Percentiles rank a stretch among this genome's conserved stretches.
Conservation (phyloP, 1,140 invertebrate genomes). For the Halyomorpha halys region DNA sequence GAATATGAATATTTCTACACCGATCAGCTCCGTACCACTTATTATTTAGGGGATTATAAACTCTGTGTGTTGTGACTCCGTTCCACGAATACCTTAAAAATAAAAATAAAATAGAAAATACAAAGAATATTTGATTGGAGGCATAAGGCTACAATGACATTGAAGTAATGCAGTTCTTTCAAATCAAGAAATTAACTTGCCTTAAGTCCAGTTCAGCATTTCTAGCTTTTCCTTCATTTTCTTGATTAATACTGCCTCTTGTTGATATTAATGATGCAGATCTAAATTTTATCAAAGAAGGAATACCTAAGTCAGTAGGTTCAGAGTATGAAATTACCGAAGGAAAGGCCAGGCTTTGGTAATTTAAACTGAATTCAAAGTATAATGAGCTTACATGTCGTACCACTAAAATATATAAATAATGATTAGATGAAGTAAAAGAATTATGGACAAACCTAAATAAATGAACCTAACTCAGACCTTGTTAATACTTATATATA, state of each 20-base stretch:
- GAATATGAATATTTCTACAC: conserved; percentile 45
- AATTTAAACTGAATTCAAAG: conserved; percentile 43
- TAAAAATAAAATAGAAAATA: not conserved
- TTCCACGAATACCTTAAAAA: conserved; percentile 45
- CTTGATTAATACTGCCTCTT: conserved; percentile 32
- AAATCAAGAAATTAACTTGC: conserved; percentile 29
- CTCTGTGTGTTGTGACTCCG: conserved; percentile 43
- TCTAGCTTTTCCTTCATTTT: conserved; percentile 36
- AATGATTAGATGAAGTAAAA: not conserved
- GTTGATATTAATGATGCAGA: conserved; percentile 31
- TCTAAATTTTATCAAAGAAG: conserved; percentile 34
- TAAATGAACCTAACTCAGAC: not conserved
- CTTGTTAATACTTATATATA: no score
- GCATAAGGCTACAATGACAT: no score
- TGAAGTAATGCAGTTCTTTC: no score
- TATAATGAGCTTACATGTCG: conserved; percentile 37
- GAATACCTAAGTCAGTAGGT: conserved; percentile 45
- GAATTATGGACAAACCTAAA: no score
- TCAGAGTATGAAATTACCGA: conserved; percentile 39
- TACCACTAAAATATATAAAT: conserved; percentile 36
- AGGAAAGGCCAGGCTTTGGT: conserved; percentile 41
- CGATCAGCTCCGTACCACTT: conserved; percentile 47
- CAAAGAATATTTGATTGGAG: not conserved
- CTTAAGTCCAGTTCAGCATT: conserved; percentile 47
- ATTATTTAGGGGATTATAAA: conserved; percentile 47